These are phyloP conservation scores for Turritopsis rubra DNA, from an alignment of 30 jellyfish, hydroid and myxozoan species.

Conservation along the genomic window DNA sequence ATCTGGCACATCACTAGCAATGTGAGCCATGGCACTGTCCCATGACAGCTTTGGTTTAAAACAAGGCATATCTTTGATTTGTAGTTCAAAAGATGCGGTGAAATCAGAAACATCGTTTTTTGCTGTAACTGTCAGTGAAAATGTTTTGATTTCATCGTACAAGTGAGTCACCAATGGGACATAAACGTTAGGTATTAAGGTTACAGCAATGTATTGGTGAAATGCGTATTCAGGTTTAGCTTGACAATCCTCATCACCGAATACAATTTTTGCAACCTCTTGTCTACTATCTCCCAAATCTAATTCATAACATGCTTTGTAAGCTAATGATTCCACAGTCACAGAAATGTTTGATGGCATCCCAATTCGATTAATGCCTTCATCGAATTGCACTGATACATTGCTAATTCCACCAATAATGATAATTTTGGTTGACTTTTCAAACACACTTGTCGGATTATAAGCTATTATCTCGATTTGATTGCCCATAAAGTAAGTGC, in stretches of 20 bases:
- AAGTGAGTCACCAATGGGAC: neutral
- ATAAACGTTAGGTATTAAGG: neutral
- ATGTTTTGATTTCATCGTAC: conserved; percentile 8
- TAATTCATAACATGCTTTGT: conserved; percentile 6
- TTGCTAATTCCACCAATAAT: neutral
- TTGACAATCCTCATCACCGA: neutral
- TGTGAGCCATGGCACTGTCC: conserved; percentile 15
- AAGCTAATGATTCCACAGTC: neutral
- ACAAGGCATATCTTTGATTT: conserved; percentile 11
- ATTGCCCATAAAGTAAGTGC: neutral
- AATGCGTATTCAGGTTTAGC: neutral
- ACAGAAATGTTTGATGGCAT: neutral
- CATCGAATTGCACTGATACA: conserved; percentile 1
- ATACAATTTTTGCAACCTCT: neutral
- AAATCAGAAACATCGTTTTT: neutral
- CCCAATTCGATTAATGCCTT: neutral
- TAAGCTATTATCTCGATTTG: neutral
- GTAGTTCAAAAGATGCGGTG: neutral
- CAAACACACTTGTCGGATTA: neutral
- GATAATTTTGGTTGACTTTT: neutral
- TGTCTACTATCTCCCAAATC: neutral
- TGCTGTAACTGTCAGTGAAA: neutral
- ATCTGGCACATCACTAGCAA: neutral
- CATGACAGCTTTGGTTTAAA: neutral
- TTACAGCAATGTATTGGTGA: neutral